Evolutionary conservation across 2,797 vertebrate species (phyloP), one percentile per base, ranked within the genome.

Genomic region (Graptemys geographica): DNA sequence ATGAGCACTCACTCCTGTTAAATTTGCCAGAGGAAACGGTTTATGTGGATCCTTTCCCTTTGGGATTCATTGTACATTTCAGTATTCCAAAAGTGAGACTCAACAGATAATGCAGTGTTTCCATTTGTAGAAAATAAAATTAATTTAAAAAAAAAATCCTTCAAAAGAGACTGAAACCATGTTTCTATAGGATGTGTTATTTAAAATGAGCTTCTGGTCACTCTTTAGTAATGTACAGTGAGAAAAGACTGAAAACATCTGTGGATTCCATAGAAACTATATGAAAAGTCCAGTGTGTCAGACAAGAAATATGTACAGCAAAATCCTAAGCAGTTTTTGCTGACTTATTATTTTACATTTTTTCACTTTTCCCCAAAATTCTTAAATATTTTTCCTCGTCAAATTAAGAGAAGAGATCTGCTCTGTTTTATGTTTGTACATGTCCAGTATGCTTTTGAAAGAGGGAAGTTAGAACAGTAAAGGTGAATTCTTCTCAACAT

Each of bases 391-490:
- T 98, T 97, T 88, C 96, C 94, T 95, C 97, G 96, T 98, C 97
- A 98, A 98, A 97, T 90, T 94, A 93, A 98, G 86, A 95, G 92
- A 96, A 96, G 95, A 97, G 95, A 96, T 97, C 96, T 97, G 96
- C 94, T 97, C 98, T 98, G 88, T 96, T 98, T 98, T 98, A 96
- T 97, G 96, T 97, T 62, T 97, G 93, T 97, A 91, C 95, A 96
- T 97, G 95, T 97, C 98, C 95, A 96, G 96, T 98, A 96, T 98
- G 94, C 98, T 98, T 98, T 98, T 97, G 96, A 98, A 97, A 98
- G 97, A 97, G 80, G 96, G 97, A 98, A 97, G 97, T 96, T 96
- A 97, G 97, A 98, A 97, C 92, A 98, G 97, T 97, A 97, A 98
- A 98, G 95, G 94, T 97, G 79, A 89, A 95, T 98, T 98, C 96